Base-by-base conservation (phyloP, 2,888 invertebrate genomes). In the Cartodere bifasciata region DNA sequence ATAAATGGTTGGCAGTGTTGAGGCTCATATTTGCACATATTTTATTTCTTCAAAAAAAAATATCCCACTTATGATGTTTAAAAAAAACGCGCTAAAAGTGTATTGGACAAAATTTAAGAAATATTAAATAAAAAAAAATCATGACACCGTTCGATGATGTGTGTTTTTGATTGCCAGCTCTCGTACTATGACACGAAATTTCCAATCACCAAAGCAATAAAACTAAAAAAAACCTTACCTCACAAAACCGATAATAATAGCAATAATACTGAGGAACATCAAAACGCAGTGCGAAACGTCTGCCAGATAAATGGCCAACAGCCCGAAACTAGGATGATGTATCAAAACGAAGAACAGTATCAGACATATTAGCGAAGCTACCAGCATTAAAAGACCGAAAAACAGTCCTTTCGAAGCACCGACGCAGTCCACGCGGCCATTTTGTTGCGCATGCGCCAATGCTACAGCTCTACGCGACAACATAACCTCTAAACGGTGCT, bases 291-390 rank as follows among this genome's bases (percentile, higher is more conserved):
- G 90, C 9, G 88, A 88, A 16, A 84, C 85, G 60, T 91, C 90
- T 13, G 88, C 88, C 52, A 91, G 67, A 55, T 90, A 87, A 50
- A 91, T 84, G 32, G 90, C 88, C 44, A 91, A 65, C 42, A 87
- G 70, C 45, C 80, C 78, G 55, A 86, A 71, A 52, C 84, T 75
- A 37, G 78, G 76, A 58, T 87, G 82, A 58, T 83, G 83, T 45
- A 91, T 83, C 50, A 94, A 72, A 43, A 94, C 91, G 67, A 92
- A 92, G 79, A 92, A 94, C 42, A 92, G 73, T 50, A 94, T 91
- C 58, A 94, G 69, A 62, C 88, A 88, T 60, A 91, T 91, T 46
- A 91, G 69, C 13, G 90, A 86, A 33, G 84, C 86, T 43, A 91
- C 90, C 48, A 91, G 68, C 41, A 90, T 72, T 37, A 91, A 70